Evolutionary conservation across 1,140 invertebrate genomes (phyloP), one percentile per base, ranked within the genome.

Genomic region (Pseudomyrmex pallidus): DNA sequence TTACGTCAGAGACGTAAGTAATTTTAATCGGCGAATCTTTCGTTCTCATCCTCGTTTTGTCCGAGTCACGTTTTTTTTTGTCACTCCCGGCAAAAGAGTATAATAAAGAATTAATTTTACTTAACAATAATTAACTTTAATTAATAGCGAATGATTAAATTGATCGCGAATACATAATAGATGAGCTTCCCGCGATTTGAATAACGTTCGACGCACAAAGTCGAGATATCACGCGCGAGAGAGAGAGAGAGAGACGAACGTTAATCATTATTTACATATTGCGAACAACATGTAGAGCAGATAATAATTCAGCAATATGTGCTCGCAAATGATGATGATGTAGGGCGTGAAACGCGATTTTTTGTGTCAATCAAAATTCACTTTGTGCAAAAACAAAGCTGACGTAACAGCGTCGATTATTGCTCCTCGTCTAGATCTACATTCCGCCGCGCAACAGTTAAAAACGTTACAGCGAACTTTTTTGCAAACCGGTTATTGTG

Each of bases 331-430:
- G 35, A 67, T 46, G 35, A 67, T 35, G 62, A 57, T 46, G 25
- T 22, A 4, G 12, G 17, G 10, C 9, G 22, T 15, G 52, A 74
- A 63, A 52, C n/a, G 22, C 5, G 13, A 62, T 74, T 50, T 7
- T 62, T 22, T 52, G 8, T 1, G 5, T n/a, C n/a, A 15, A 22
- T 57, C 35, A 17, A 57, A 56, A 46, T 46, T 13, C 9, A 17
- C 48, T 67, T 66, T n/a, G 25, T 7, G 35, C 35, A 3, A 35
- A 35, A 66, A 66, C 66, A 12, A 13, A 57, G 35, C 20, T 57
- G 74, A 67, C 8, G 9, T 78, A 76, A 67, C 25, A 44, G 7
- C 13, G 25, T 9, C 50, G 10, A 46, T 57, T 68, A 20, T 59
- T 48, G 13, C 52, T 10, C 13, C 46, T 25, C 10, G 35, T 35